Percentiles rank a stretch among this genome's conserved stretches.
These are phyloP conservation scores for Acropora yongei DNA, from an alignment of 64 coral and sea anemone species.

Conservation along the genomic window DNA sequence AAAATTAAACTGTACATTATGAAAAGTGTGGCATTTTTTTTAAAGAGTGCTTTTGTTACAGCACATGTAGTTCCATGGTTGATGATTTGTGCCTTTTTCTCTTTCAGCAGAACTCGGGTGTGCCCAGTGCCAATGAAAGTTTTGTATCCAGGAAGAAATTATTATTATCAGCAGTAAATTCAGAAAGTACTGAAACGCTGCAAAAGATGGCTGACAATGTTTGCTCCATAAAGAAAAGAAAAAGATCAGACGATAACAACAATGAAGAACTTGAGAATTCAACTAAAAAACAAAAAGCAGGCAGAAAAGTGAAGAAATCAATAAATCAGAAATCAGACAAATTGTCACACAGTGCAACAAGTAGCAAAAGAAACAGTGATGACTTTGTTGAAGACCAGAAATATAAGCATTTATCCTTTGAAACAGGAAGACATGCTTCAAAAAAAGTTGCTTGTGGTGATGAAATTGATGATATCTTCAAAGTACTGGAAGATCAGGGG, in stretches of 20 bases:
- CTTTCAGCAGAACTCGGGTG: background rate
- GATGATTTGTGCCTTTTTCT: no score
- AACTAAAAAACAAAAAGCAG: slow-evolving; percentile 9
- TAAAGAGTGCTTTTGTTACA: no score
- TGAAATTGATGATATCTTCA: background rate
- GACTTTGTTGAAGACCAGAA: background rate
- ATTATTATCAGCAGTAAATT: background rate
- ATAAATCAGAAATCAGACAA: background rate
- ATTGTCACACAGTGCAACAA: background rate
- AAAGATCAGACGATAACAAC: background rate
- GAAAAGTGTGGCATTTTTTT: no score
- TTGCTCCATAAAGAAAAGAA: background rate
- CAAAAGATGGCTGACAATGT: background rate
- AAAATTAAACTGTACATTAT: no score
- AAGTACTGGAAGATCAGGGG: background rate
- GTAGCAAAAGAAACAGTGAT: no score
- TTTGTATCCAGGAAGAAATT: background rate
- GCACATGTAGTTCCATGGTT: no score
- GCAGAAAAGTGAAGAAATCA: background rate
- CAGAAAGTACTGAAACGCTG: background rate
- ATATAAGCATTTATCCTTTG: background rate
- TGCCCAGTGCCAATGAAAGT: background rate
- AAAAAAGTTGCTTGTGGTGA: background rate
- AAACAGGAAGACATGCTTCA: background rate
- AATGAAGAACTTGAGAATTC: background rate